Conservation (phyloP, 2,888 invertebrate genomes). For the Quadroppia sp. region DNA sequence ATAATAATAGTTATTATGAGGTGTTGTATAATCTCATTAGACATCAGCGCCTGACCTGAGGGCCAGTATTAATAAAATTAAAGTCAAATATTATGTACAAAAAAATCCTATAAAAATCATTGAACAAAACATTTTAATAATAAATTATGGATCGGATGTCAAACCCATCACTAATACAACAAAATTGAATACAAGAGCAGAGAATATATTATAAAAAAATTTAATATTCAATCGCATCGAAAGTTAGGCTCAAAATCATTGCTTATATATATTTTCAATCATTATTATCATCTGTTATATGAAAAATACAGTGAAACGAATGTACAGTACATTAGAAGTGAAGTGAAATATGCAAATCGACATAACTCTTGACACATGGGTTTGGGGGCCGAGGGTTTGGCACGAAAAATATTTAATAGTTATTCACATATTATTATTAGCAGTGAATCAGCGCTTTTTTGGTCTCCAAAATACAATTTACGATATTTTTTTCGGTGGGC, state of each 20-base stretch:
- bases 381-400: background rate
- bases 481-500: background rate
- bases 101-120: too few species aligned
- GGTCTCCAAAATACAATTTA: background rate
- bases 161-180: too few species aligned
- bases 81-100: too few species aligned
- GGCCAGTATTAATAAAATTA: too few species aligned
- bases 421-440: conserved; percentile 13
- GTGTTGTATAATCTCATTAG: too few species aligned
- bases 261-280: too few species aligned
- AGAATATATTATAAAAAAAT: background rate
- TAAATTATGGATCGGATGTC: background rate
- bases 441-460: conserved; percentile 25
- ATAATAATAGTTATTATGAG: too few species aligned
- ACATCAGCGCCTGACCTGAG: too few species aligned
- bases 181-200: background rate
- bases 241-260: too few species aligned
- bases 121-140: background rate
- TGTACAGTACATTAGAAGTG: background rate
- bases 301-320: background rate
- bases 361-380: background rate
- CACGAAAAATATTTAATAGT: background rate
- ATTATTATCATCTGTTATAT: too few species aligned
- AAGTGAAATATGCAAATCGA: background rate
- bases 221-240: background rate